These are phyloP conservation scores for Zaprionus capensis DNA, from an alignment of 1,140 invertebrate species.

Conservation along the genomic window DNA sequence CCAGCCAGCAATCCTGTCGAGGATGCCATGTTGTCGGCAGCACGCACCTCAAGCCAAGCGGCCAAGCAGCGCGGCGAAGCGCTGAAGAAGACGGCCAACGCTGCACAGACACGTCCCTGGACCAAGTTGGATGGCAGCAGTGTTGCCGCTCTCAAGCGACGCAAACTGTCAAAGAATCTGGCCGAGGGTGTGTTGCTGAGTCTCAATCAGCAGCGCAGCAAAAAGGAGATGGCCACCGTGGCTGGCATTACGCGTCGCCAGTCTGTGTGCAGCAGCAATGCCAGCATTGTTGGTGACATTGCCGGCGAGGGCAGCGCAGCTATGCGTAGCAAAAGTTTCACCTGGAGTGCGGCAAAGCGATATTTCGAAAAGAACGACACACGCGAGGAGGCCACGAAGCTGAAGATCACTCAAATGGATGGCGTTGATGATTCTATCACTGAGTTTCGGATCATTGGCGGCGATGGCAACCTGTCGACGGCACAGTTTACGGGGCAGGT, in stretches of 20 bases:
- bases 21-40: slow-evolving; percentile 86
- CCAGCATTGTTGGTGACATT: slow-evolving; percentile 36
- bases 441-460: slow-evolving; percentile 78
- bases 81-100: slow-evolving; percentile 87
- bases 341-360: slow-evolving; percentile 80
- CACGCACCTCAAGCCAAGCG: slow-evolving; percentile 82
- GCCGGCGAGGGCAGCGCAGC: slow-evolving; percentile 13
- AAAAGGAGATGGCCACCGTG: slow-evolving; percentile 72
- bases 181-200: slow-evolving; percentile 85
- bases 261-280: slow-evolving; percentile 49
- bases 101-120: slow-evolving; percentile 86
- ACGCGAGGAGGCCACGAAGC: slow-evolving; percentile 86
- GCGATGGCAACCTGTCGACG: slow-evolving; percentile 72
- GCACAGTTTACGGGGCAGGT: slow-evolving; percentile 88
- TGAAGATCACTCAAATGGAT: slow-evolving; percentile 89
- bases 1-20: slow-evolving; percentile 87
- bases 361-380: slow-evolving; percentile 70
- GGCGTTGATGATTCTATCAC: slow-evolving; percentile 89
- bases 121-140: slow-evolving; percentile 86
- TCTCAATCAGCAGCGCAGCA: slow-evolving; percentile 80
- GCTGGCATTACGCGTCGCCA: slow-evolving; percentile 64
- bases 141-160: slow-evolving; percentile 88
- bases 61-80: slow-evolving; percentile 81
- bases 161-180: slow-evolving; percentile 86
- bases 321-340: slow-evolving; percentile 83